Evolutionary conservation across 2,797 vertebrate genomes (phyloP), one percentile per base, ranked within the genome.

Genomic region (Tauraco hartlaubi): DNA sequence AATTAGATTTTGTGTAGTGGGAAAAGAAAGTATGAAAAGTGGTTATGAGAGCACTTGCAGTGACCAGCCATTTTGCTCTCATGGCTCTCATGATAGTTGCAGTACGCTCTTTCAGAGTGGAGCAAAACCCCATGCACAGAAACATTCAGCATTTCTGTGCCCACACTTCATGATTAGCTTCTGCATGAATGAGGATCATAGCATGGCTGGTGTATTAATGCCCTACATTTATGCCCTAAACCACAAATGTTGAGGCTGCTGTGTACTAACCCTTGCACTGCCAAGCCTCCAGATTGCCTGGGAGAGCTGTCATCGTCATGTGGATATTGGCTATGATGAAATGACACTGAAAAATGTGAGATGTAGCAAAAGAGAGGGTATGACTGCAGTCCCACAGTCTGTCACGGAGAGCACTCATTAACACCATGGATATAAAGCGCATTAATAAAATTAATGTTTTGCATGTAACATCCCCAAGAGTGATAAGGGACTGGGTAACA

Each of bases 101-200:
- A 12, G 9, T 15, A 4, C 31, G n/a, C n/a, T 48, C 22, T 17
- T 49, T 73, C 31, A 58, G 5, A 61, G 19, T 2, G 2, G 26
- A 85, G 12, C 26, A 63, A 81, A 83, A 62, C 12, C 29, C 29
- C 12, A 2, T 12, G 4, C 1, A 19, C 13, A 52, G 29, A 85
- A 76, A 51, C 19, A 28, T 8, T 37, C 39, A 25, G 8, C 55
- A 13, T 92, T 82, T 44, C 59, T 39, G 12, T 12, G 11, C 7
- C 41, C 23, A 52, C 28, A n/a, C 14, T 6, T 73, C 5, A 23
- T 31, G 21, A 26, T 43, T 46, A 31, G 21, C 11, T 9, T 20
- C 58, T 4, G 3, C 26, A 35, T 8, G 25, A 88, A 22, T 3
- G 8, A 77, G 7, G 10, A 37, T 18, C 1, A 0, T 0, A 6